Evolutionary conservation across 23 tunicate genomes (phyloP).

Genomic region (Trididemnum clinides): DNA sequence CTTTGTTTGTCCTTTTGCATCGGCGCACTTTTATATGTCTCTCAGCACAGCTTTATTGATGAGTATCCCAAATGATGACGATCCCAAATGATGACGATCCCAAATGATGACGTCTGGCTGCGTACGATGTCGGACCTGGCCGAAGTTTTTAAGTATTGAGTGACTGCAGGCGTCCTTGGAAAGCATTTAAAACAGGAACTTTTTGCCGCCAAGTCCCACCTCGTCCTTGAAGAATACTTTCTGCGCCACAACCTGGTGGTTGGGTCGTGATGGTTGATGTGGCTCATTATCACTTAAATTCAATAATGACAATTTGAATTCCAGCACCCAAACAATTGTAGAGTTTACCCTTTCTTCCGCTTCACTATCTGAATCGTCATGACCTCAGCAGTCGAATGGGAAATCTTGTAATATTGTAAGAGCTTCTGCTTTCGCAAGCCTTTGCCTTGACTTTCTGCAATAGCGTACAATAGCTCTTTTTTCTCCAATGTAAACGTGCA

Average conservation of each 20-base stretch:
- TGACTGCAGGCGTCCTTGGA: not conserved
- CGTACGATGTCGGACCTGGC: too few species aligned
- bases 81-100: too few species aligned
- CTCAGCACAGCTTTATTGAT: conserved; percentile 1
- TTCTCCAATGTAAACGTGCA: too few species aligned
- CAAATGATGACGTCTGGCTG: not conserved
- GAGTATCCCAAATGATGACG: not conserved
- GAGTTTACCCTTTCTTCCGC: not conserved
- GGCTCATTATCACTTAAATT: not conserved
- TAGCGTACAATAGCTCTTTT: not conserved
- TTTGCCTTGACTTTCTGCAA: not conserved
- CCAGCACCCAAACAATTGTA: not conserved
- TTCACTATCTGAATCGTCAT: not conserved
- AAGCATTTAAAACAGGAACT: not conserved
- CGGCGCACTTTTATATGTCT: not conserved
- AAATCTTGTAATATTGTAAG: not conserved
- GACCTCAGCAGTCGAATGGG: not conserved
- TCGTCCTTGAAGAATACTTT: not conserved
- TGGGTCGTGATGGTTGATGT: not conserved
- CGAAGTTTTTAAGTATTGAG: too few species aligned
- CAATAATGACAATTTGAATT: not conserved
- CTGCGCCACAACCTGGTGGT: too few species aligned
- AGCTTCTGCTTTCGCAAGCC: not conserved
- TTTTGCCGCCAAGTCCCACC: not conserved
- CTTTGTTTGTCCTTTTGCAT: not conserved